A percentile compares a stretch with the other conserved stretches of the same genome.
These are phyloP conservation scores for Opisthocomus hoazin DNA, from an alignment of 2,113 vertebrate genomes.

Conservation along the genomic window DNA sequence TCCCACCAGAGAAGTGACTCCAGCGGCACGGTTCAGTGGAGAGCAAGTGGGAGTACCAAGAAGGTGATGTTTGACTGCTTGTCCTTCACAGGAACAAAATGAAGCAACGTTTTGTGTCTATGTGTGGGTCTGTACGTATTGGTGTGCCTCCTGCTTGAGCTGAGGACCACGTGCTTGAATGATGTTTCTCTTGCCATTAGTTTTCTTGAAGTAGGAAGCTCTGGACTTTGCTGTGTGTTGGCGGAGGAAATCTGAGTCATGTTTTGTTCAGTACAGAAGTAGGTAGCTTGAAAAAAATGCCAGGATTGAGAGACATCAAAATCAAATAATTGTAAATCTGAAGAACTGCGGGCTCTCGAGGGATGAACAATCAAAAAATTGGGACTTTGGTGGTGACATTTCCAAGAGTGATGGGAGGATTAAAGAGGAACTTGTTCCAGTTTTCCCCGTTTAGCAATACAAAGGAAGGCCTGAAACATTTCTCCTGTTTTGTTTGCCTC, in stretches of 20 bases:
- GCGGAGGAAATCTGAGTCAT: not conserved
- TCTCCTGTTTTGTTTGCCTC: not conserved
- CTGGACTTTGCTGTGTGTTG: not conserved
- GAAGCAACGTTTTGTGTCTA: not conserved
- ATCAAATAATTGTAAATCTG: not conserved
- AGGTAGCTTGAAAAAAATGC: not conserved
- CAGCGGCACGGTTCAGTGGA: accelerated
- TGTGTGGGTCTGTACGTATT: not conserved
- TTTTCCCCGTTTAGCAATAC: accelerated
- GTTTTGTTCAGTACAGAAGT: not conserved
- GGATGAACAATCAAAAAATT: not conserved
- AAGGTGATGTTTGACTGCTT: not conserved
- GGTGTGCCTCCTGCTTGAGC: not conserved
- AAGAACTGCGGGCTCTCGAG: accelerated
- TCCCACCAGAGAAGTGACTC: accelerated
- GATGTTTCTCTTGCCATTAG: not conserved
- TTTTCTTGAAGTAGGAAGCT: not conserved
- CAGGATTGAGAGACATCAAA: not conserved
- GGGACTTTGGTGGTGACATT: not conserved
- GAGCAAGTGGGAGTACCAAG: not conserved
- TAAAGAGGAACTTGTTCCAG: not conserved
- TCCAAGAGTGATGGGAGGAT: not conserved
- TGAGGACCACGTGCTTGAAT: not conserved
- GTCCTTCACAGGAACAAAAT: accelerated
- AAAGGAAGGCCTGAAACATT: not conserved